phyloP scores from a whole-genome alignment of 2,888 invertebrate genomes.

The Eristalis intricaria region DNA sequence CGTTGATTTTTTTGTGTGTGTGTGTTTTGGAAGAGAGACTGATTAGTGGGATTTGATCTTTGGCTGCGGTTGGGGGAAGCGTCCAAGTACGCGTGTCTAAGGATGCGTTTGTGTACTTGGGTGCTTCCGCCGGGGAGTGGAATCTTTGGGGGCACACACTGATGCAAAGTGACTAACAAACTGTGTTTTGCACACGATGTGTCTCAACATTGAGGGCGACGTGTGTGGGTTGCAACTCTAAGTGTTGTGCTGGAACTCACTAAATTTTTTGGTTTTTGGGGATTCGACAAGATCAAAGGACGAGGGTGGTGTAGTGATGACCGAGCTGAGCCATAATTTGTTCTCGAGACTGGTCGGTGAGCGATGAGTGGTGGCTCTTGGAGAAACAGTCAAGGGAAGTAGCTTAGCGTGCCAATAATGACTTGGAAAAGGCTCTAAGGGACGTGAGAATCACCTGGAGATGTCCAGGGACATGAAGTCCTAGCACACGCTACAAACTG shows the following conservation, averaged over 20 bases:
- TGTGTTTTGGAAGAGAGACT: background rate
- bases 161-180: background rate
- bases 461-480: too few species aligned
- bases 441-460: too few species aligned
- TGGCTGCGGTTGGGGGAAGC: background rate
- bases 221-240: constrained; percentile 12
- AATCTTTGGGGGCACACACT: background rate
- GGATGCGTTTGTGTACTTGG: constrained; percentile 17
- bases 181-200: background rate
- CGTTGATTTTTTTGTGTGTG: constrained; percentile 7
- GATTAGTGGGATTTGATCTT: background rate
- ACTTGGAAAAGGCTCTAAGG: too few species aligned
- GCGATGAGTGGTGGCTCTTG: too few species aligned
- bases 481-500: too few species aligned
- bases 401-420: too few species aligned
- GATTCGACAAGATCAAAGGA: background rate
- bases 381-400: too few species aligned
- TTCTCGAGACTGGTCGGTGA: too few species aligned
- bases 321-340: too few species aligned
- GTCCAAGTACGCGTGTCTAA: constrained; percentile 15
- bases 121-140: background rate
- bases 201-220: background rate
- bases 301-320: background rate
- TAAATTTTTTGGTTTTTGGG: background rate
- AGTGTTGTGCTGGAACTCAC: background rate